Conservation (phyloP, 2,797 vertebrate species). For the Hyperoplus immaculatus region DNA sequence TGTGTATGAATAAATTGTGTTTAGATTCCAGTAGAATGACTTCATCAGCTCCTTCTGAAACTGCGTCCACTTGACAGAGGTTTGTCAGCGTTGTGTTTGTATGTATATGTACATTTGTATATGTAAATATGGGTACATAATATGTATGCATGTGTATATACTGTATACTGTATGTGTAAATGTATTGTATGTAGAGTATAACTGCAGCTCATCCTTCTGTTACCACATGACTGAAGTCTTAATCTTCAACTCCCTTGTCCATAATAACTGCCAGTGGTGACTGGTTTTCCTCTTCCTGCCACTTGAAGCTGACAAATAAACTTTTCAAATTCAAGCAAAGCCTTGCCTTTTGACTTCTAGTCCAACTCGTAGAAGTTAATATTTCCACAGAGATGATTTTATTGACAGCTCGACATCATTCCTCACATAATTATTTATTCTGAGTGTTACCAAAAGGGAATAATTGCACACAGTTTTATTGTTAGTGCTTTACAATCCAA, state of each 20-base stretch:
- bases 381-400: slow-evolving; percentile 53
- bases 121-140: too few species aligned
- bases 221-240: slow-evolving; percentile 45
- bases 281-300: slow-evolving; percentile 33
- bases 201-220: slow-evolving; percentile 39
- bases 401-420: slow-evolving; percentile 30
- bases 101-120: too few species aligned
- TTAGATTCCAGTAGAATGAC: slow-evolving; percentile 33
- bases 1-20: slow-evolving; percentile 21
- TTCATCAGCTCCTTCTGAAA: slow-evolving; percentile 30
- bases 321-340: slow-evolving; percentile 38
- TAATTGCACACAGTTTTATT: slow-evolving; percentile 44
- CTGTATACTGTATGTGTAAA: too few species aligned
- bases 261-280: slow-evolving; percentile 46
- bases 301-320: slow-evolving; percentile 51
- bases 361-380: slow-evolving; percentile 47
- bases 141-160: too few species aligned
- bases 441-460: slow-evolving; percentile 36
- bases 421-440: slow-evolving; percentile 49
- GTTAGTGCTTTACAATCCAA: slow-evolving; percentile 37
- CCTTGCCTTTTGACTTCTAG: slow-evolving; percentile 27
- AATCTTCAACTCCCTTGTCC: slow-evolving; percentile 49
- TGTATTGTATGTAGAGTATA: slow-evolving; percentile 3
- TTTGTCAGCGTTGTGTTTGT: slow-evolving; percentile 1
- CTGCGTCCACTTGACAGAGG: slow-evolving; percentile 10